Evolutionary conservation across 92 coral and sea anemone genomes (phyloP).

Genomic region (Pocillopora grandis): DNA sequence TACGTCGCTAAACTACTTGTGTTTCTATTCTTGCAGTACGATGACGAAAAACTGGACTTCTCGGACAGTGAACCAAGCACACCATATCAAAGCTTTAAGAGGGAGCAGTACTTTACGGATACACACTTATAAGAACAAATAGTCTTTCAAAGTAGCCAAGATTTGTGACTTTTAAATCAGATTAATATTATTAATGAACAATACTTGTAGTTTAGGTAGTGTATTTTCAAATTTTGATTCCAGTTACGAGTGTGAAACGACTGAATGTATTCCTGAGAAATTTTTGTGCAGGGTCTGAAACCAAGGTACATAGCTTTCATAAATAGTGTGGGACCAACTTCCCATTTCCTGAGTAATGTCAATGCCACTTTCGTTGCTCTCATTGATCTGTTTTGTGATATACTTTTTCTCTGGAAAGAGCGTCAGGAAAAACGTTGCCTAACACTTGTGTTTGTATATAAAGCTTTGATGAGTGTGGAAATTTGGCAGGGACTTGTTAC

Average conservation of each 20-base stretch:
- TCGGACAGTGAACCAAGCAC: slow-evolving; percentile 77
- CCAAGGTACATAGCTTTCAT: too few species aligned
- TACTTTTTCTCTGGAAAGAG: neutral
- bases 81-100: slow-evolving; percentile 67
- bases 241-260: too few species aligned
- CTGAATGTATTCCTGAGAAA: too few species aligned
- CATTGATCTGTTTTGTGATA: neutral
- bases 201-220: neutral
- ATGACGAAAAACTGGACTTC: slow-evolving; percentile 65
- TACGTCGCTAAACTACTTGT: neutral
- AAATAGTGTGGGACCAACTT: too few species aligned
- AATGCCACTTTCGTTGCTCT: neutral
- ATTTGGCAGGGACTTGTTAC: too few species aligned
- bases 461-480: too few species aligned
- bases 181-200: neutral
- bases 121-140: slow-evolving; percentile 59
- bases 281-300: too few species aligned
- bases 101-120: slow-evolving; percentile 81
- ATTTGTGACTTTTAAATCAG: neutral
- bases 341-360: neutral
- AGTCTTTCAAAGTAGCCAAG: neutral
- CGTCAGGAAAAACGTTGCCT: too few species aligned
- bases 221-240: neutral
- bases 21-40: slow-evolving; percentile 50
- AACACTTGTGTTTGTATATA: too few species aligned